A percentile compares a stretch with the other conserved stretches of the same genome.
Conservation (phyloP, 2,888 invertebrate species). For the Drosophila stalkeri region DNA sequence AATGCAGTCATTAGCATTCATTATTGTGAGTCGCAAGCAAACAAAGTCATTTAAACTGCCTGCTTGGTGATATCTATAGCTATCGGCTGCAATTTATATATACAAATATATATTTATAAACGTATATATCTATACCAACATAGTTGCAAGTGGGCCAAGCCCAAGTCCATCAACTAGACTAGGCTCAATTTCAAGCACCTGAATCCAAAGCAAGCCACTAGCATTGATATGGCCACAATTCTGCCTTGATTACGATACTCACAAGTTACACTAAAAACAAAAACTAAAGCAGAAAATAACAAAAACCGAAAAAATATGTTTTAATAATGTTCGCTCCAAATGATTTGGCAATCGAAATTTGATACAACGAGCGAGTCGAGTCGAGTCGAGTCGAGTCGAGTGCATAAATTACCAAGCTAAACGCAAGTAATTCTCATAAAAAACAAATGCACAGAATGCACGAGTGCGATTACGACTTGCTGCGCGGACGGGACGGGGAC, state of each 20-base stretch:
- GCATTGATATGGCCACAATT: conserved; percentile 50
- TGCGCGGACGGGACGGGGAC: not conserved
- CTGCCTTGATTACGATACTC: conserved; percentile 59
- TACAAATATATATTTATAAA: not conserved
- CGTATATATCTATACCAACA: conserved; percentile 7
- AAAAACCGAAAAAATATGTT: conserved; percentile 45
- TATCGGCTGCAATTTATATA: conserved; percentile 15
- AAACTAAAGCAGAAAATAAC: not conserved
- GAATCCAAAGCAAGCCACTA: conserved; percentile 19
- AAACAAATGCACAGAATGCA: conserved; percentile 59
- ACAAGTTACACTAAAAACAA: not conserved
- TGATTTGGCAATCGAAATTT: conserved; percentile 72
- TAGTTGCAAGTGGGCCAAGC: conserved; percentile 38
- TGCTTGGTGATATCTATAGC: conserved; percentile 21
- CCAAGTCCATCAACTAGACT: conserved; percentile 50
- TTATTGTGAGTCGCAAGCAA: conserved; percentile 22
- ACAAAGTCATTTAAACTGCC: conserved; percentile 29
- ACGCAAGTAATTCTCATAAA: conserved; percentile 66
- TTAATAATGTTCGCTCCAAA: conserved; percentile 63
- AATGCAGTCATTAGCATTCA: conserved; percentile 38
- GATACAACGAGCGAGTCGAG: conserved; percentile 45
- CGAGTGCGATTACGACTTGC: conserved; percentile 41
- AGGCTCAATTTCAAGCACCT: conserved; percentile 39
- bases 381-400: conserved; percentile 39
- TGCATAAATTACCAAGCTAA: conserved; percentile 60